Evolutionary conservation across 2,888 invertebrate species (phyloP), one percentile per base, ranked within the genome.

Genomic region (Mesodorylaimus sp.): DNA sequence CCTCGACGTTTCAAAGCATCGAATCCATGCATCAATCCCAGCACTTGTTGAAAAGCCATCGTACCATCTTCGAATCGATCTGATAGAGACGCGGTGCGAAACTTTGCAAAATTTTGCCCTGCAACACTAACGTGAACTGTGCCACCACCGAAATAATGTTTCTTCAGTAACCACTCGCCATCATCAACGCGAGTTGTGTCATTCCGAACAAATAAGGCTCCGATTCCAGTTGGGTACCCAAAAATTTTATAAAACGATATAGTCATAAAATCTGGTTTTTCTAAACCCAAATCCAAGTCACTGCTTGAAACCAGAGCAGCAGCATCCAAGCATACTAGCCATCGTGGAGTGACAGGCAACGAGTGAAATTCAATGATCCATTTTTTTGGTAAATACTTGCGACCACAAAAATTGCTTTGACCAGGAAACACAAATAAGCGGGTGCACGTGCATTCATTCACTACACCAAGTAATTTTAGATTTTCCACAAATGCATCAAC

Each of bases 221-320:
- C 95, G 21, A 93, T 71, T 2, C 95, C 95, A 47, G 91, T 91
- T 1, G 95, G 95, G 67, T 82, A 91, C 23, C 83, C 83, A 73
- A 95, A 93, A 61, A 95, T 82, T 74, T 93, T 95, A 70, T 95
- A 95, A 72, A 95, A 95, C 1, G 93, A 93, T 21, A 95, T 51
- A 50, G 79, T 77, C 0, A 91, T 78, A 73, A 89, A 95, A 69
- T 95, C 89, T 2, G 93, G 85, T 55, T 79, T 76, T 52, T 72
- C 71, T 46, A 62, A 59, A 1, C 75, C 73, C 50, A 95, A 73
- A 72, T 93, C 79, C 47, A 95, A 70, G 48, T 71, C 73, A 65
- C 77, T 83, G 19, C 85, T 83, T 3, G 82, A 75, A 1, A 79
- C 81, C 70, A 74, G 83, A 29, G 79, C 74, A 1, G 93, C 88